Evolutionary conservation across 1,140 invertebrate species (phyloP).

Genomic region (Apis florea): DNA sequence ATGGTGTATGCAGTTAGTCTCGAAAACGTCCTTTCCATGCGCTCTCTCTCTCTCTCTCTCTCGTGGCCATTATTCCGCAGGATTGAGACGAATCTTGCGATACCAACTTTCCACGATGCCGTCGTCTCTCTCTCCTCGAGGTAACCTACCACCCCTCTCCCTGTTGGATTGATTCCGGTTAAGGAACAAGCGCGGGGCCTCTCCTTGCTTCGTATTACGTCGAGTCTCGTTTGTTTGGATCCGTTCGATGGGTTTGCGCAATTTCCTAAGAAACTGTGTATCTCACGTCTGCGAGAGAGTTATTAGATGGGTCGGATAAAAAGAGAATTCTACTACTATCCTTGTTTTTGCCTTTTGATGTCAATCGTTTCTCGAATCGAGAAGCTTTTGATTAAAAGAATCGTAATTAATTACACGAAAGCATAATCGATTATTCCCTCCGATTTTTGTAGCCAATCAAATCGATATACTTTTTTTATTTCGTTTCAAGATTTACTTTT

Average conservation of each 20-base stretch:
- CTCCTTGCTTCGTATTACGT: neutral
- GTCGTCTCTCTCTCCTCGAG: neutral
- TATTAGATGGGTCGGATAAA: too few relatives aligned
- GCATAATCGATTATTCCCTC: too few relatives aligned
- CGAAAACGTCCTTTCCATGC: slow-evolving; percentile 58
- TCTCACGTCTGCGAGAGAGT: neutral
- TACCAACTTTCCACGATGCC: slow-evolving; percentile 36
- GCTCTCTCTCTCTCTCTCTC: slow-evolving; percentile 32
- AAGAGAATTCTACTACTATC: too few relatives aligned
- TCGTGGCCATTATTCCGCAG: slow-evolving; percentile 45
- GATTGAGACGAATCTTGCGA: slow-evolving; percentile 52
- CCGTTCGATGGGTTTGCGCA: too few relatives aligned
- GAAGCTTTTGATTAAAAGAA: too few relatives aligned
- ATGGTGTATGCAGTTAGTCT: slow-evolving; percentile 52
- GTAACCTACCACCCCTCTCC: neutral
- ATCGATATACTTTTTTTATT: too few relatives aligned
- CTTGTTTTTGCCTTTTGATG: too few relatives aligned
- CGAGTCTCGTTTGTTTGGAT: slow-evolving; percentile 28
- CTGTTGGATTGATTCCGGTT: slow-evolving; percentile 37
- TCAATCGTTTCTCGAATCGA: too few relatives aligned
- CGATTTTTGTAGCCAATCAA: too few relatives aligned
- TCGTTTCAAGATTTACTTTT: too few relatives aligned
- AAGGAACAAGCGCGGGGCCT: neutral
- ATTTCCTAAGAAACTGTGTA: slow-evolving; percentile 9
- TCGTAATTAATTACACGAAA: too few relatives aligned